Evolutionary conservation across 2,113 vertebrate species (phyloP), one percentile per base, ranked within the genome.

Genomic region (Tragelaphus scriptus): DNA sequence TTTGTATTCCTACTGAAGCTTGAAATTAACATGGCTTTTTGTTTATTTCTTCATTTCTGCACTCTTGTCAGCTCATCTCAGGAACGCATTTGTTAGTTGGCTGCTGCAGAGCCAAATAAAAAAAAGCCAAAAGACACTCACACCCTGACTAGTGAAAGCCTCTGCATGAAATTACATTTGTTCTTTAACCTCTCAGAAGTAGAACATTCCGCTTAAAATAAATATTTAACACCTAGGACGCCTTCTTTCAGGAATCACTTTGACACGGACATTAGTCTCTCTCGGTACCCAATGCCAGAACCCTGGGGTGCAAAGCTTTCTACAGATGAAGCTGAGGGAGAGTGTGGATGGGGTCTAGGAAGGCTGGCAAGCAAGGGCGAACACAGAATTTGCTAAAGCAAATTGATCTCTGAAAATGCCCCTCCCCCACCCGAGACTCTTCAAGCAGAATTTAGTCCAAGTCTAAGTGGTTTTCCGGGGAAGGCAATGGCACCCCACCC

Each of bases 1-100:
- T 98, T 97, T 94, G 98, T 98, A 97, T 95, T 98, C 97, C 95
- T 84, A 98, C 97, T 96, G 98, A 96, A 97, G 98, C 98, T 97
- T 98, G 98, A 98, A 98, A 98, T 98, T 97, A 98, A 98, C 96
- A 97, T 59, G 88, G 94, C 94, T 95, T 98, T 97, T 97, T 98
- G 98, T 97, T 98, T 97, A 97, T 98, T 97, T 98, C 94, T 98
- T 96, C 97, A 63, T 92, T 97, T 97, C 98, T 96, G 93, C 80
- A 81, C 80, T 65, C 96, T 80, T 95, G 96, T 96, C 95, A 87
- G 97, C 96, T 94, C 91, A 87, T 94, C 96, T 98, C 94, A 87
- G 94, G 95, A 88, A 97, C 8, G 79, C 30, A 16, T 79, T 91
- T 79, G 85, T 80, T 91, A 47, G 88, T 2, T 23, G 53, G 82